Percentiles rank a stretch among this genome's conserved stretches.
These are phyloP conservation scores for Netelia melanura DNA, from an alignment of 2,888 invertebrate species.

Conservation along the genomic window DNA sequence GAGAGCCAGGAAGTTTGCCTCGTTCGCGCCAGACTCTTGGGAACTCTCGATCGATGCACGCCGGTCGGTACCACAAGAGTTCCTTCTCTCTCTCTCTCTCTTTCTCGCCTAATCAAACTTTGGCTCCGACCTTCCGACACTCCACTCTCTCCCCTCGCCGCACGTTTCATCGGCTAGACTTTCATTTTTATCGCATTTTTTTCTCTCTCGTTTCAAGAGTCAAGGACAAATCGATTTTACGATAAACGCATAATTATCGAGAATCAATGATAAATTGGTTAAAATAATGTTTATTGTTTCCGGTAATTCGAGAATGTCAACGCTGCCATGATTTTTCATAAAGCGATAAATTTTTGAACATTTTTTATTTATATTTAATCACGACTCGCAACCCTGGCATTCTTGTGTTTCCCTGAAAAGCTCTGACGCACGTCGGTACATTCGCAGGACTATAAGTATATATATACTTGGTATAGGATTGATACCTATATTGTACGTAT, in stretches of 20 bases:
- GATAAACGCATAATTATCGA: background rate
- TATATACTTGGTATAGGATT: background rate
- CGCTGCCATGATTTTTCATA: background rate
- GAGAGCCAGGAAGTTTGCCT: constrained; percentile 59
- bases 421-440: constrained; percentile 24
- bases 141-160: constrained; percentile 3
- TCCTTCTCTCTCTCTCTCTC: constrained; percentile 30
- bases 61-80: constrained; percentile 51
- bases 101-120: constrained; percentile 67
- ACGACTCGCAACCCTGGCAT: background rate
- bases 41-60: constrained; percentile 65
- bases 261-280: background rate
- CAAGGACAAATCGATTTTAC: constrained; percentile 47
- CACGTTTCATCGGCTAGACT: constrained; percentile 50
- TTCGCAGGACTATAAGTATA: background rate
- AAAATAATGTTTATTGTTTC: constrained; percentile 5
- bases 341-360: background rate
- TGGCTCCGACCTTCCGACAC: constrained; percentile 56
- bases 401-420: constrained; percentile 2
- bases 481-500: background rate
- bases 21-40: constrained; percentile 58
- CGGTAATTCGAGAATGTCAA: background rate
- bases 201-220: constrained; percentile 18
- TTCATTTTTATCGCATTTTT: constrained; percentile 15
- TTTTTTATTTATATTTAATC: background rate